Conservation (phyloP, 2,888 invertebrate species). For the Priocnemis perturbator region DNA sequence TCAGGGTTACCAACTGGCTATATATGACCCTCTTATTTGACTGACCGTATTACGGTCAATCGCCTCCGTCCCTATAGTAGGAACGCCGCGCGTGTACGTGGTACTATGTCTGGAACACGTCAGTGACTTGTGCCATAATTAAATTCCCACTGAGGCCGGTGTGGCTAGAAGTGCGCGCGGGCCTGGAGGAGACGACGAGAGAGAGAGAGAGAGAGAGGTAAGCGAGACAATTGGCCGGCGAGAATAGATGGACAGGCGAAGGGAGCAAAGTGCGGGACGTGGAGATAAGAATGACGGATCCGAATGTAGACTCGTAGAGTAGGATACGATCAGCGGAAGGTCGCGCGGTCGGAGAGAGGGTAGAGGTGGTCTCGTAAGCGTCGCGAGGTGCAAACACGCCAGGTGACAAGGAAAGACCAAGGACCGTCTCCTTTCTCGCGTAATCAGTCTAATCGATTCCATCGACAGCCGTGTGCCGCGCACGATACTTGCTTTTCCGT, state of each 20-base stretch:
- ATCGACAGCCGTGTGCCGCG: slow-evolving; percentile 35
- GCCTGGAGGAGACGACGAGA: slow-evolving; percentile 6
- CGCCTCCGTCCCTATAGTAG: slow-evolving; percentile 60
- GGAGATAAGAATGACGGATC: too few relatives aligned
- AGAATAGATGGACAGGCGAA: neutral
- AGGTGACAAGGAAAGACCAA: neutral
- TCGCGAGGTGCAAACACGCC: too few relatives aligned
- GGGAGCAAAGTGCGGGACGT: too few relatives aligned
- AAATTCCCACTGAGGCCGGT: slow-evolving; percentile 51
- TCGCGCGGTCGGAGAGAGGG: neutral
- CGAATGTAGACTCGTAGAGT: too few relatives aligned
- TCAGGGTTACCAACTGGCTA: slow-evolving; percentile 73
- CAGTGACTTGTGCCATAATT: slow-evolving; percentile 61
- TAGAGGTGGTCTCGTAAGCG: neutral
- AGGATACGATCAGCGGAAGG: too few relatives aligned
- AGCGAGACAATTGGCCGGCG: neutral
- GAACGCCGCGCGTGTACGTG: slow-evolving; percentile 30
- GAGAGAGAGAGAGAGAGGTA: neutral
- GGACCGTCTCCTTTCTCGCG: neutral
- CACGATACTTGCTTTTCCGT: slow-evolving; percentile 18
- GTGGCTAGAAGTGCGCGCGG: slow-evolving; percentile 25
- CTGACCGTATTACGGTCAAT: slow-evolving; percentile 71
- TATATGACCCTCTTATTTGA: slow-evolving; percentile 74
- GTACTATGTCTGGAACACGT: slow-evolving; percentile 60
- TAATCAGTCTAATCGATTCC: slow-evolving; percentile 45